phyloP scores from a whole-genome alignment of 2,888 invertebrate species.

The Thymelicus sylvestris region DNA sequence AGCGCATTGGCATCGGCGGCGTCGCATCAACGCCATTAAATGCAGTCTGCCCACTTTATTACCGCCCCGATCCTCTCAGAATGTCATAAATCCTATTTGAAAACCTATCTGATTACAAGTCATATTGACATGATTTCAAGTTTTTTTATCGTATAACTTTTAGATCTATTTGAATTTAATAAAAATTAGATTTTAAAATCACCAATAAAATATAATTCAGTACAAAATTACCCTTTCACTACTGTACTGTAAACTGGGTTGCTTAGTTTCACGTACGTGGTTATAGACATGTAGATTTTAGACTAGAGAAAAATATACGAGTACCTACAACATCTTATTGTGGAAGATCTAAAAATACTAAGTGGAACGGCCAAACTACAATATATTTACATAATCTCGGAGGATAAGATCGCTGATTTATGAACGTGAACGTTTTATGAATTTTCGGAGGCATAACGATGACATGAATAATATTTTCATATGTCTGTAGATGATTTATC shows the following conservation, averaged over 20 bases:
- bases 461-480: slow-evolving; percentile 31
- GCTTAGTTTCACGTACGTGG: neutral
- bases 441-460: slow-evolving; percentile 23
- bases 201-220: neutral
- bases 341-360: slow-evolving; percentile 32
- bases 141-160: no score
- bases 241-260: neutral
- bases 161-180: no score
- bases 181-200: no score
- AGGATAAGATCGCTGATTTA: slow-evolving; percentile 36
- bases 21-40: slow-evolving; percentile 68
- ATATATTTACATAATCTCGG: slow-evolving; percentile 26
- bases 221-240: neutral
- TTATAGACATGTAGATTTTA: neutral
- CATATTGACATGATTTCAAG: neutral
- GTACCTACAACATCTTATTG: slow-evolving; percentile 10
- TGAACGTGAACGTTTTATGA: slow-evolving; percentile 24
- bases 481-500: slow-evolving; percentile 27
- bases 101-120: neutral
- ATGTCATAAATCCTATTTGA: neutral
- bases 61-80: neutral
- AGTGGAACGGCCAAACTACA: slow-evolving; percentile 32
- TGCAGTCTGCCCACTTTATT: slow-evolving; percentile 70
- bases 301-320: neutral
- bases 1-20: slow-evolving; percentile 55